Conservation (phyloP, 2,113 vertebrate species). For the Steatornis caripensis region DNA sequence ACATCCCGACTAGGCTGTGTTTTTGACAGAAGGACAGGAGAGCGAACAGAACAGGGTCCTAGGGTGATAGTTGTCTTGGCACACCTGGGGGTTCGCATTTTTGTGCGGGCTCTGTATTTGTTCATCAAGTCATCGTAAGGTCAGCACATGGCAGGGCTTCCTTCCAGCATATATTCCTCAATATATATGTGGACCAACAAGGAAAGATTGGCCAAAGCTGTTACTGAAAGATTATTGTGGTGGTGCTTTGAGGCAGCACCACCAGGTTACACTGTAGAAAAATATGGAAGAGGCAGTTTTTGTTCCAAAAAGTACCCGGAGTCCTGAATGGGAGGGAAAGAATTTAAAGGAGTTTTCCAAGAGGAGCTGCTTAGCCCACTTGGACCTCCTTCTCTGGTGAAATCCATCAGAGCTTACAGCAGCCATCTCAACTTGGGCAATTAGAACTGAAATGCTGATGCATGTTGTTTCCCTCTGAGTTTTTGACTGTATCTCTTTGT, state of each 20-base stretch:
- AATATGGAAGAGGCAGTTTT: background rate
- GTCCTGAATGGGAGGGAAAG: background rate
- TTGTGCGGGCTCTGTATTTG: background rate
- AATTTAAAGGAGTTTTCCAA: background rate
- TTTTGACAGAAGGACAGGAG: background rate
- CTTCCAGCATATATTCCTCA: background rate
- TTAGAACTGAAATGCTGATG: background rate
- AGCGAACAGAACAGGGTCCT: background rate
- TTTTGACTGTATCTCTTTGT: background rate
- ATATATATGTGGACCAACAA: background rate
- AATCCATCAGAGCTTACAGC: background rate
- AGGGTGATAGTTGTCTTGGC: background rate
- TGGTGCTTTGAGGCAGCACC: background rate
- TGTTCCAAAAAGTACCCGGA: background rate
- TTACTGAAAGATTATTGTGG: background rate
- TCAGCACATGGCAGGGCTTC: background rate
- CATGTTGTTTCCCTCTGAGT: background rate
- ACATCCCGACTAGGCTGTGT: background rate
- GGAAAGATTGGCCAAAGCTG: rapidly evolving
- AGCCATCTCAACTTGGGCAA: background rate
- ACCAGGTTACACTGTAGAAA: background rate
- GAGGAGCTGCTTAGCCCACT: background rate
- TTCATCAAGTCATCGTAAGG: background rate
- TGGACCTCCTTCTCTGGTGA: background rate
- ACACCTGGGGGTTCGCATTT: background rate